Base-by-base conservation (phyloP, 2,888 invertebrate species). In the Synanthedon myopaeformis region DNA sequence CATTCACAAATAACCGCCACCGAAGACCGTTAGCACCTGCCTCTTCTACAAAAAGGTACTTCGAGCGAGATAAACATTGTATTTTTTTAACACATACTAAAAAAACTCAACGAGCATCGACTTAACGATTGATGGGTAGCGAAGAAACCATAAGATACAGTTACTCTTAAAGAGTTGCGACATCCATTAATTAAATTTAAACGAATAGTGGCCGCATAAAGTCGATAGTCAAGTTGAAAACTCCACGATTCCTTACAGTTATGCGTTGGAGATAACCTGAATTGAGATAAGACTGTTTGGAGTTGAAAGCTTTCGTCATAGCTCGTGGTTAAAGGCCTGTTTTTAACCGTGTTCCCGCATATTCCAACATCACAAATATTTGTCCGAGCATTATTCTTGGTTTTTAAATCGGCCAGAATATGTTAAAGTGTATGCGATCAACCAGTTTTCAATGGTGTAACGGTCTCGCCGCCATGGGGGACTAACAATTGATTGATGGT, bases 1-100 rank as follows among this genome's bases (percentile, higher is more conserved):
- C 73, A 80, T 82, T 82, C 75, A 82, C 73, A 67, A 76, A 72
- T 82, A 85, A 85, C 86, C 80, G 86, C 74, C 85, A 73, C 59
- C 56, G 53, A 60, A 60, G 67, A 76, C 86, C 85, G 86, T 86
- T 86, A 82, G 58, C 84, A 84, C 82, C 85, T 85, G 85, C 76
- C 67, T 19, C 45, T 14, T 13, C 28, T 51, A 28, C 6, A 19
- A 17, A 51, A 13, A 51, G n/a, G 23, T 51, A 51, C 17, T 35
- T 35, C 35, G 35, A 35, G 35, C 35, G 13, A 45, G 45, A 45
- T 45, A 45, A 45, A 45, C 13, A 45, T 45, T 45, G 45, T 3
- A 13, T 35, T 10, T 10, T 35, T 35, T 12, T 45, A 2, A n/a
- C 45, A 8, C n/a, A 45, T 13, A 45, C n/a, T 13, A 45, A 45